A percentile compares a stretch with the other conserved stretches of the same genome.
Conservation (phyloP, 2,888 invertebrate species). For the Xanthorhoe designata region DNA sequence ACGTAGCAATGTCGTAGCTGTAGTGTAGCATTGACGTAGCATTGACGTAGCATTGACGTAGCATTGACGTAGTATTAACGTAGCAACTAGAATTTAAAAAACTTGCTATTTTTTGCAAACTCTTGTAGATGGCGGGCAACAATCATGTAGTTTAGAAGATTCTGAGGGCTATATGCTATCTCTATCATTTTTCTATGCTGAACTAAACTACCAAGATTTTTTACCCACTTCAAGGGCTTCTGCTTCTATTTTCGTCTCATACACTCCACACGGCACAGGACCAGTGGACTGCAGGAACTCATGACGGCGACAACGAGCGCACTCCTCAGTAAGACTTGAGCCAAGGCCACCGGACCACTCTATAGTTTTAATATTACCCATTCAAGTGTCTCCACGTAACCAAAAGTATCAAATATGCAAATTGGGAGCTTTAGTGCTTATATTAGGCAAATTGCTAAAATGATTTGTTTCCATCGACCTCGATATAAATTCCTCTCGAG, state of each 20-base stretch:
- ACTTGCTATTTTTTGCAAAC: neutral
- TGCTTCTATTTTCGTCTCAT: neutral
- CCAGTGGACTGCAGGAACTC: neutral
- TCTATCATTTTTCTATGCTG: neutral
- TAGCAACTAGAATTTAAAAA: neutral
- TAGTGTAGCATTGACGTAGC: neutral
- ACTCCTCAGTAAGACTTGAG: neutral
- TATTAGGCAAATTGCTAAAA: slow-evolving; percentile 30
- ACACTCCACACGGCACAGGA: neutral
- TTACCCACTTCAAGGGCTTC: neutral
- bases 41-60: neutral
- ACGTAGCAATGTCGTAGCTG: no score
- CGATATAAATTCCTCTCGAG: slow-evolving; percentile 35
- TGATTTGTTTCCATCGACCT: slow-evolving; percentile 41
- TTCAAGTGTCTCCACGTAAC: neutral
- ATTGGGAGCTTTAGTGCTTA: slow-evolving; percentile 17
- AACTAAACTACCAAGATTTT: neutral
- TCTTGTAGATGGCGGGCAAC: neutral
- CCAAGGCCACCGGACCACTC: slow-evolving; percentile 25
- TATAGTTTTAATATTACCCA: neutral
- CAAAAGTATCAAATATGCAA: slow-evolving; percentile 13
- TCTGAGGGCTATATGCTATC: neutral
- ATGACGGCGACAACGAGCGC: slow-evolving; percentile 2
- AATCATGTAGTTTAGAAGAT: neutral
- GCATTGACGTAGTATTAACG: slow-evolving; percentile 8